Evolutionary conservation across 2,113 vertebrate genomes (phyloP).

Genomic region (Protobothrops mucrosquamatus): DNA sequence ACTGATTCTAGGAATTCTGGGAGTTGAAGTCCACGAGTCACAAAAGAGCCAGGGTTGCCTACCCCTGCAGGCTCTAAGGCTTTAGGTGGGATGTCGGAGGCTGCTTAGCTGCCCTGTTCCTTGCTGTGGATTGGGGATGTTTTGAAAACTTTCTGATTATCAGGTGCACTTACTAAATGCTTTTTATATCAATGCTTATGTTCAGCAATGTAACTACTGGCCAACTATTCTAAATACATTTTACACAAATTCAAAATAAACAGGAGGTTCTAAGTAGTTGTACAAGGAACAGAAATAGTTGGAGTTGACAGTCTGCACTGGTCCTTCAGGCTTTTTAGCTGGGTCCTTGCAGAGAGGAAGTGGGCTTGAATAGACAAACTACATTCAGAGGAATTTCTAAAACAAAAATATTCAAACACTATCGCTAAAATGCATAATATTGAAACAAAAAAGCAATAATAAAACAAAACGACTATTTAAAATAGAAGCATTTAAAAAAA

Average conservation of each 20-base stretch:
- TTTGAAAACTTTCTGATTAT: neutral
- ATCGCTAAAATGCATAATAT: neutral
- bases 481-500: neutral
- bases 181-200: neutral
- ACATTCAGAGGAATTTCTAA: neutral
- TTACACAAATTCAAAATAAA: neutral
- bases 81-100: neutral
- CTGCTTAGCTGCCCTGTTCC: neutral
- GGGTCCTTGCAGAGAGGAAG: neutral
- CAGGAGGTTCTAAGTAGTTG: neutral
- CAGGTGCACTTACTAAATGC: neutral
- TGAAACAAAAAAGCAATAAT: neutral
- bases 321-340: neutral
- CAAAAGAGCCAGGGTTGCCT: no score
- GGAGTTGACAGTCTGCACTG: neutral
- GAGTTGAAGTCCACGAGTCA: no score
- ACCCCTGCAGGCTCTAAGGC: neutral
- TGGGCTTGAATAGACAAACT: neutral
- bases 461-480: neutral
- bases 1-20: neutral
- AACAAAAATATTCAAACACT: neutral
- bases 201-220: neutral
- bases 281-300: neutral
- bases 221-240: neutral
- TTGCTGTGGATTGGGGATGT: neutral